phyloP scores from a whole-genome alignment of 2,888 invertebrate genomes.

The Rotaria macrura region DNA sequence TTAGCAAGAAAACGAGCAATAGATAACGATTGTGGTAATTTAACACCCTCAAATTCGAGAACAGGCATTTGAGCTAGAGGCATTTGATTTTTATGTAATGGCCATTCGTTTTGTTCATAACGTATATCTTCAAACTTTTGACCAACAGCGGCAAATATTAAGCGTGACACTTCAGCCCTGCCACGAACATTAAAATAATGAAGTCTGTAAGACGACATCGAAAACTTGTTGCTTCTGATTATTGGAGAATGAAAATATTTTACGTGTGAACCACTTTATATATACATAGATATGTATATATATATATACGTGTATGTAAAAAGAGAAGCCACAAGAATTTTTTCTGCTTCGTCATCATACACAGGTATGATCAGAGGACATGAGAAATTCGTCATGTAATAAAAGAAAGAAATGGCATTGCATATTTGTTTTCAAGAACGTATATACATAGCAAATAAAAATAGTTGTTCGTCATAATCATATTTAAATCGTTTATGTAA shows the following conservation, averaged over 20 bases:
- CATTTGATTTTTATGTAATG: slow-evolving; percentile 36
- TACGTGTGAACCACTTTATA: too few species aligned
- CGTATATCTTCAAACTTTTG: slow-evolving; percentile 56
- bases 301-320: too few species aligned
- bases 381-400: too few species aligned
- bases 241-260: not conserved
- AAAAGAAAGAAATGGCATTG: not conserved
- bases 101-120: slow-evolving; percentile 51
- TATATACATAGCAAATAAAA: not conserved
- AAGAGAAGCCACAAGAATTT: too few species aligned
- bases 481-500: too few species aligned
- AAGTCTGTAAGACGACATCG: slow-evolving; percentile 51
- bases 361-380: too few species aligned
- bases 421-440: not conserved
- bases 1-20: not conserved
- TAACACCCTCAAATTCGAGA: not conserved
- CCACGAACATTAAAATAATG: slow-evolving; percentile 57
- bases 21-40: not conserved
- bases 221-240: not conserved
- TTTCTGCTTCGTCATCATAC: too few species aligned
- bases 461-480: too few species aligned
- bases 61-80: slow-evolving; percentile 24
- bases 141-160: slow-evolving; percentile 56
- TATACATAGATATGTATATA: too few species aligned
- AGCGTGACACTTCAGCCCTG: slow-evolving; percentile 56